Conservation (phyloP, 2,113 vertebrate species). For the Echinops telfairi region DNA sequence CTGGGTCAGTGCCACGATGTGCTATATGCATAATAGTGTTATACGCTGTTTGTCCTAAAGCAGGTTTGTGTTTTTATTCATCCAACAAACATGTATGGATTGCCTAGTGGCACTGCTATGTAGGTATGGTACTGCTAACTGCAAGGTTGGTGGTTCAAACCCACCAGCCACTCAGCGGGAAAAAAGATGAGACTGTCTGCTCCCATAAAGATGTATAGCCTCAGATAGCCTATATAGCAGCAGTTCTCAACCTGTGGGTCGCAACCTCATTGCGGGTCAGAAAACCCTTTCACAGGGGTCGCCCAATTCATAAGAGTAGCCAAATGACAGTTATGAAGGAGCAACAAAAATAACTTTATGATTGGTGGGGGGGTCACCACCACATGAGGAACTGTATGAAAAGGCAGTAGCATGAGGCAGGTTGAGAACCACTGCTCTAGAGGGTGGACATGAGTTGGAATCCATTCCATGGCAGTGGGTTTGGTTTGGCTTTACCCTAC, state of each 20-base stretch:
- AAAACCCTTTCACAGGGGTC: no score
- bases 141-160: background rate
- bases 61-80: conserved; percentile 41
- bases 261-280: no score
- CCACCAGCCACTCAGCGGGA: background rate
- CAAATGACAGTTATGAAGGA: no score
- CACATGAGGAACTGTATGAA: no score
- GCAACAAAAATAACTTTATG: no score
- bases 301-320: no score
- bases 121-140: background rate
- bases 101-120: background rate
- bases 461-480: background rate
- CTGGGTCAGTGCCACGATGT: background rate
- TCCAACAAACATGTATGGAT: conserved; percentile 9
- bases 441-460: background rate
- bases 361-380: no score
- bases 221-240: background rate
- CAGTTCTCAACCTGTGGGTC: no score
- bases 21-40: background rate
- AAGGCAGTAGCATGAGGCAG: no score
- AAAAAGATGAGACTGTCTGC: background rate
- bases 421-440: no score
- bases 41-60: background rate
- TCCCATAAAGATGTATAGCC: background rate
- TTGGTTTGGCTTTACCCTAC: no score